phyloP scores from a whole-genome alignment of 1,140 invertebrate genomes.

The silkworm (Bombyx mori) region DNA sequence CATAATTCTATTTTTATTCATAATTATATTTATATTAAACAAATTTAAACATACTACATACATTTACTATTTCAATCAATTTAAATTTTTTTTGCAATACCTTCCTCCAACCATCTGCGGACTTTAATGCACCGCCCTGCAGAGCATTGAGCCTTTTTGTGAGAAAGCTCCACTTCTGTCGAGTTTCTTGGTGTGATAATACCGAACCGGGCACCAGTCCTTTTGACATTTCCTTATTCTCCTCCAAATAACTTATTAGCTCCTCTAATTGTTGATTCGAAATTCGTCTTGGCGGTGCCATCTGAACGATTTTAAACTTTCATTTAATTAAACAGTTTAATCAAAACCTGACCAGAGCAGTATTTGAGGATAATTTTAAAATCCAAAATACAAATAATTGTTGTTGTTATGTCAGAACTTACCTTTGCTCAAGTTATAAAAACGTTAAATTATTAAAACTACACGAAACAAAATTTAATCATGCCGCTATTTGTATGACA shows the following conservation, averaged over 20 bases:
- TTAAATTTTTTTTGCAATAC: conserved; percentile 18
- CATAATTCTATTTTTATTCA: not conserved
- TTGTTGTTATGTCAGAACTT: too few species aligned
- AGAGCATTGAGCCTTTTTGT: conserved; percentile 50
- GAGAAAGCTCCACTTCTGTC: conserved; percentile 42
- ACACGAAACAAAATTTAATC: conserved; percentile 4
- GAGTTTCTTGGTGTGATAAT: conserved; percentile 27
- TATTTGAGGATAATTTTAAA: not conserved
- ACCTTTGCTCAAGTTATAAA: too few species aligned
- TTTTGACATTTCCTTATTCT: conserved; percentile 48
- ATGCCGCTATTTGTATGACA: conserved; percentile 44
- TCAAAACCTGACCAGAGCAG: not conserved
- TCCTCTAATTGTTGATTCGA: conserved; percentile 45
- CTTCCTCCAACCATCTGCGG: conserved; percentile 55
- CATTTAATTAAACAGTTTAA: not conserved
- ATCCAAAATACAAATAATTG: too few species aligned
- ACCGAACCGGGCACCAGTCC: conserved; percentile 34
- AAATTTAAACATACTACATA: not conserved
- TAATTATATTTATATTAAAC: not conserved
- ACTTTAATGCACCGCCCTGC: conserved; percentile 37
- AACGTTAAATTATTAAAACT: too few species aligned
- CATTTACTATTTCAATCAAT: too few species aligned
- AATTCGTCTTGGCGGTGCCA: conserved; percentile 56
- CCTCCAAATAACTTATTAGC: conserved; percentile 48
- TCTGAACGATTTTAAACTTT: conserved; percentile 23